These are phyloP conservation scores for Cryptoblepharus egeriae DNA, from an alignment of 2,797 vertebrate genomes.

Conservation along the genomic window DNA sequence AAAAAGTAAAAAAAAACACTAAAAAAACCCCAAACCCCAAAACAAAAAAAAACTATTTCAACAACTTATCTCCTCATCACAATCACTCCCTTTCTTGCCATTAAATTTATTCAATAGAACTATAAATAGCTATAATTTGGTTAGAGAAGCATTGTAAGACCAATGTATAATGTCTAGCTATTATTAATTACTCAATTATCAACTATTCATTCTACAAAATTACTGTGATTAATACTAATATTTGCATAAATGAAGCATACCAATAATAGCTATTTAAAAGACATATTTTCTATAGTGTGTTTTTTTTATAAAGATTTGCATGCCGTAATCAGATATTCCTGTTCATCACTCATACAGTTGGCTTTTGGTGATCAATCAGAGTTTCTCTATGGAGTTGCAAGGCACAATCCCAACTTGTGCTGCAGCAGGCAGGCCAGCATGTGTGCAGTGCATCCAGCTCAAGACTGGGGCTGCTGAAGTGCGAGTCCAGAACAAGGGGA, in stretches of 20 bases:
- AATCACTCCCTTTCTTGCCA: slow-evolving; percentile 17
- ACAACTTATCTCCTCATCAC: slow-evolving; percentile 12
- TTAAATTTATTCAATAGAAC: slow-evolving; percentile 3
- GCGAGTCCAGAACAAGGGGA: no score
- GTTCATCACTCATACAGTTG: slow-evolving; percentile 40
- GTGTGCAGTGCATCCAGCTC: no score
- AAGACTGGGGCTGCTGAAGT: no score
- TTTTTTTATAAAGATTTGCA: no score
- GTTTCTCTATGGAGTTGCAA: no score
- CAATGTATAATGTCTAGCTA: slow-evolving; percentile 17
- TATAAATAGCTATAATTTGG: slow-evolving; percentile 31
- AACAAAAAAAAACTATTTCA: no score
- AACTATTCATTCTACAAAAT: slow-evolving; percentile 51
- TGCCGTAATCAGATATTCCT: slow-evolving; percentile 52
- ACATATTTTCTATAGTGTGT: not conserved
- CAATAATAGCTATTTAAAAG: slow-evolving; percentile 37
- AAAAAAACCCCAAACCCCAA: no score
- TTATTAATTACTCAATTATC: slow-evolving; percentile 52
- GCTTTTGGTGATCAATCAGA: not conserved
- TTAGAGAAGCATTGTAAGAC: slow-evolving; percentile 25
- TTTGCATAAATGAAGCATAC: slow-evolving; percentile 59
- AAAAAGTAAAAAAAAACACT: no score
- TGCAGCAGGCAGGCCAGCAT: no score
- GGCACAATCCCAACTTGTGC: no score
- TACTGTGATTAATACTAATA: slow-evolving; percentile 44